Evolutionary conservation across 2,113 vertebrate species (phyloP), one percentile per base, ranked within the genome.

Genomic region (Nematolebias whitei): DNA sequence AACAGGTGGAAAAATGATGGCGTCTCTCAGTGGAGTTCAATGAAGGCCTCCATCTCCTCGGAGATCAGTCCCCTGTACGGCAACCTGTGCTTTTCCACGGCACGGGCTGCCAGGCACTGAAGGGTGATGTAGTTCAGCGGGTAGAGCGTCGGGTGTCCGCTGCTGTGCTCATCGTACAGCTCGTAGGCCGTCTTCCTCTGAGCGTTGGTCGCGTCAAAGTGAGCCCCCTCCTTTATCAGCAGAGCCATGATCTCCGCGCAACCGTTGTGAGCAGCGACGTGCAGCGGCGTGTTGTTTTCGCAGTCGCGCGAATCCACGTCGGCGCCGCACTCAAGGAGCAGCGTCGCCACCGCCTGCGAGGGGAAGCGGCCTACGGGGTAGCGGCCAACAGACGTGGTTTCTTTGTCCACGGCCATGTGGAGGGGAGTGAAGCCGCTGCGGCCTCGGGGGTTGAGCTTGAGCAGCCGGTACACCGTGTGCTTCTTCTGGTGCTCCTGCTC

Each of bases 361-460:
- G 96, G 96, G 82, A 98, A 98, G 23, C 94, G 92, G 53, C 96
- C 96, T n/a, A 98, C 95, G 0, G 95, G 96, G 56, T 98, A 98
- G 29, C 96, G 95, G 10, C 96, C 96, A 29, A 98, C 96, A 0
- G 95, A 91, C 0, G 96, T 98, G 48, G 96, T 98, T 2, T 98
- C 96, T 58, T 93, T 95, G 91, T 98, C 96, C 63, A 95, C 95
- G 0, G 96, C 95, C 95, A 98, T 96, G 89, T 98, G 96, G 72
- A 98, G 84, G 0, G 96, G 96, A 0, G 95, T 95, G 89, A 94
- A 96, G 79, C 96, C 93, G 0, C 91, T 93, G 58, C 94, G 92
- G 29, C 94, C 96, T 0, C 96, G 87, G 0, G 96, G 96, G 65
- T 95, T 94, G 26, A 96, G 94, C 90, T 96, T 96, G 0, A 98